Conservation (phyloP, 2,113 vertebrate genomes). For the Gymnogyps californianus region DNA sequence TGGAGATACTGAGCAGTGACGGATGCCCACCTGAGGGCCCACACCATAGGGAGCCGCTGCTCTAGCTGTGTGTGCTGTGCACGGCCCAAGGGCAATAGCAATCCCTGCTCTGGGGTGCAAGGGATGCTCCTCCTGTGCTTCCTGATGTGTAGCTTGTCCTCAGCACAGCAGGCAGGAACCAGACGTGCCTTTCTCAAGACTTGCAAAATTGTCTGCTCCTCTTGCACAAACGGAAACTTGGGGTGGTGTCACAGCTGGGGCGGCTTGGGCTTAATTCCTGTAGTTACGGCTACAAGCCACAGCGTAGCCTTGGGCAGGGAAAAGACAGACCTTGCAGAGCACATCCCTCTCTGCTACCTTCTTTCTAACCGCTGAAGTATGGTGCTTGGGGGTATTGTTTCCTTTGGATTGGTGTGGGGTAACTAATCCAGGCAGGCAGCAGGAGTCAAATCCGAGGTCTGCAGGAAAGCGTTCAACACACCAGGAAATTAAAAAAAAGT, state of each 20-base stretch:
- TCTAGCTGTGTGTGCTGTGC: neutral
- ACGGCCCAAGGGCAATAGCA: neutral
- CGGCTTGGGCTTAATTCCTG: neutral
- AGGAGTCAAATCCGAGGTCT: neutral
- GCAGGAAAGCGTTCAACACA: neutral
- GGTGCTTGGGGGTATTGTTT: neutral
- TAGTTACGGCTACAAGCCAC: neutral
- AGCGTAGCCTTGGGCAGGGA: neutral
- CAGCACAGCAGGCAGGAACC: neutral
- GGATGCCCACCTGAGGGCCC: neutral
- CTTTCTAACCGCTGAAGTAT: neutral
- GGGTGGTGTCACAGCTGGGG: neutral
- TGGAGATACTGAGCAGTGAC: neutral
- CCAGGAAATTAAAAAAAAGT: neutral
- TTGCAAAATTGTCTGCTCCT: neutral
- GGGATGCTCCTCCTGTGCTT: neutral
- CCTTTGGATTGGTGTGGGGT: neutral
- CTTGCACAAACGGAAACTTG: neutral
- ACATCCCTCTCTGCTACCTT: neutral
- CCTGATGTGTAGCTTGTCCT: neutral
- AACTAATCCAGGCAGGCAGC: neutral
- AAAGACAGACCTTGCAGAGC: neutral
- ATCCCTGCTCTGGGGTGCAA: rapidly evolving
- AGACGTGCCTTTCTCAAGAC: neutral
- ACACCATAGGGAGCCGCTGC: rapidly evolving